Conservation (phyloP, 2,113 vertebrate genomes). For the Pangasianodon gigas region DNA sequence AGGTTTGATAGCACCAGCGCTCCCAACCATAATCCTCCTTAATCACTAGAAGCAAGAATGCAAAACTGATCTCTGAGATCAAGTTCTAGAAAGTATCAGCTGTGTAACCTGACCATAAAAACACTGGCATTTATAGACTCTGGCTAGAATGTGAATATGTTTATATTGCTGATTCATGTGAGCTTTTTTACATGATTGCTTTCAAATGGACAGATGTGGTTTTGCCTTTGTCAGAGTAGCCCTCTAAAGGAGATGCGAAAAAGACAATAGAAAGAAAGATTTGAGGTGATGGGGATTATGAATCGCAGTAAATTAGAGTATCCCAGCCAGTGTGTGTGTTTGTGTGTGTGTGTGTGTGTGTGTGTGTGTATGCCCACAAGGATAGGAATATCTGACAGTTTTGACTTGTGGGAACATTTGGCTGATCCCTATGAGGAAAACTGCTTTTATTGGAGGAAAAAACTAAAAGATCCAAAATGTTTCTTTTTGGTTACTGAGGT, state of each 20-base stretch:
- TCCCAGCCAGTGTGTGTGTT: background rate
- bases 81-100: background rate
- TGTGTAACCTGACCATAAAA: background rate
- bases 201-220: background rate
- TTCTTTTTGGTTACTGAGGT: background rate
- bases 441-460: background rate
- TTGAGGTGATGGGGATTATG: conserved; percentile 3
- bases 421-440: background rate
- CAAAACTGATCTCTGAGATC: background rate
- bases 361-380: conserved; percentile 1
- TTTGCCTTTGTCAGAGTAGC: background rate
- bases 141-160: background rate
- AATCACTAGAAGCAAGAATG: conserved; percentile 8
- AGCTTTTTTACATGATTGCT: background rate
- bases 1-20: background rate
- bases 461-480: background rate
- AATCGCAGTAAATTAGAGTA: background rate
- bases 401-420: background rate
- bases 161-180: background rate
- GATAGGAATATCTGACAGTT: background rate
- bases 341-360: background rate
- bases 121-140: background rate
- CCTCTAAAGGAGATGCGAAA: background rate
- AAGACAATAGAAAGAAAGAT: background rate
- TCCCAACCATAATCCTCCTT: background rate